Base-by-base conservation (phyloP, 2,888 invertebrate genomes). In the Holacanthella duospinosa region DNA sequence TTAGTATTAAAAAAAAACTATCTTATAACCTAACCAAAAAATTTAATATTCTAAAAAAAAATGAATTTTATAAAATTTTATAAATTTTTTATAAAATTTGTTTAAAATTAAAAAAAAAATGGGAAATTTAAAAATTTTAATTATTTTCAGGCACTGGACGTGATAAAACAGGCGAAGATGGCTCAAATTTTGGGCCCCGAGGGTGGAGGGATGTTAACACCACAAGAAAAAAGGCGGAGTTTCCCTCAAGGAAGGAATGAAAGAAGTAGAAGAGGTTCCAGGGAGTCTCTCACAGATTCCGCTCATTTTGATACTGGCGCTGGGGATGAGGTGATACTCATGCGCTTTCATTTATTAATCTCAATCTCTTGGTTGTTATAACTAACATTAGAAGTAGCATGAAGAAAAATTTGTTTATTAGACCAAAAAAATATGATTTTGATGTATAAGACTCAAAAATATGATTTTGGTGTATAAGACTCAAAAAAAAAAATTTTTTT, bases 111-210 rank as follows among this genome's bases (percentile, higher is more conserved):
- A 9, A 9, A 53, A 53, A 21, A 53, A 53, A 12, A 6, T 53
- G 6, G 4, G 6, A 25, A 25, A 25, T 25, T 53, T 53, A 9
- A 24, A 6, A 9, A 6, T 55, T 27, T 27, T 55, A 16, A 25
- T 25, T 55, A 12, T 59, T 62, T 61, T 57, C 55, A 90, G 89
- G 92, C 92, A 70, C 82, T 93, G 81, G 93, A 93, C 82, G 86
- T 92, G 77, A 91, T 92, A 76, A 92, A 92, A 80, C 91, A 92
- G 82, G 87, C 91, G 63, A 90, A 93, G 77, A 87, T 88, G 74
- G 84, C 84, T 70, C 86, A 86, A 77, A 81, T 87, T 71, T 79
- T 88, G 73, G 84, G 84, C 64, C 83, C 83, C 74, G 82, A 77
- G 64, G 70, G 68, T n/a, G 74, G 70, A 48, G 80, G 73, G 57